These are phyloP conservation scores for Perccottus glenii DNA, from an alignment of 2,113 vertebrate genomes.

Conservation along the genomic window DNA sequence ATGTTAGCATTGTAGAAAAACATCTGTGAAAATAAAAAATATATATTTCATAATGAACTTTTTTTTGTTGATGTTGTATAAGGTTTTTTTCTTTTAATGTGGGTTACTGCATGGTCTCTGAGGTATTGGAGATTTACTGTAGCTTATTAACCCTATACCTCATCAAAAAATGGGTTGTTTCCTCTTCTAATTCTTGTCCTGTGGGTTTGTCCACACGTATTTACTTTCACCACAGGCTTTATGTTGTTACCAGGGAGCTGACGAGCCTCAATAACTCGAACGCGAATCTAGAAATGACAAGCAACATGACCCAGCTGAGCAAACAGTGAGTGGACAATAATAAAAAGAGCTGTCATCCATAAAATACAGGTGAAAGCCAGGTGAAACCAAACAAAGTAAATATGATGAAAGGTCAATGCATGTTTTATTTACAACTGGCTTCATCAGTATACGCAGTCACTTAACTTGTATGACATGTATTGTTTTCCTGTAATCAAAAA, in stretches of 20 bases:
- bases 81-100: background rate
- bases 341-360: background rate
- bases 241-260: conserved; percentile 94
- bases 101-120: no score
- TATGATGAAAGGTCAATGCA: no score
- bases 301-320: conserved; percentile 12
- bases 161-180: conserved; percentile 94
- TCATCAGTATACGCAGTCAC: background rate
- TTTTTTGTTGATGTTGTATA: background rate
- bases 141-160: conserved; percentile 74
- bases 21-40: conserved; percentile 74
- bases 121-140: no score
- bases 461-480: conserved; percentile 1
- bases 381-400: background rate
- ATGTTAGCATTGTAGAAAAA: conserved; percentile 97
- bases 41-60: background rate
- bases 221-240: conserved; percentile 93
- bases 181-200: conserved; percentile 93
- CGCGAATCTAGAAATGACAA: conserved; percentile 81
- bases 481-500: conserved; percentile 26
- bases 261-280: conserved; percentile 89
- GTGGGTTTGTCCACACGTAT: conserved; percentile 89
- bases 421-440: no score
- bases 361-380: background rate
- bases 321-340: background rate